Base-by-base conservation (phyloP, 2,888 invertebrate species). In the Theodoxus fluviatilis region DNA sequence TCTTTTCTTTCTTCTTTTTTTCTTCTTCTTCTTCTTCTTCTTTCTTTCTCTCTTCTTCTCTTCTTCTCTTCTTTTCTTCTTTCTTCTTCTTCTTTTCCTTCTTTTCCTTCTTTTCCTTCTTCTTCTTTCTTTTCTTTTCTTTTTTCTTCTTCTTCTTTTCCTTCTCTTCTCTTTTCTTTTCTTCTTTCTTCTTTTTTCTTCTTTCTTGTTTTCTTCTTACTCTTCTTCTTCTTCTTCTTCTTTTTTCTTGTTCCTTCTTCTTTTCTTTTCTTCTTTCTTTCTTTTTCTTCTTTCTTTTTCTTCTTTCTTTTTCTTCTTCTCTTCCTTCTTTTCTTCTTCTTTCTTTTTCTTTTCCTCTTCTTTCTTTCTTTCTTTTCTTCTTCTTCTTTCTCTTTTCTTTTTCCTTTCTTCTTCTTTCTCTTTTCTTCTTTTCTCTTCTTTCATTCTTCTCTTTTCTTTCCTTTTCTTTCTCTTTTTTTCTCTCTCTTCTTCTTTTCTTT, bases 311-410 rank as follows among this genome's bases (percentile, higher is more conserved):
- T 22, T 52, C 52, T 52, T 22, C 25, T 59, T 33, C 7, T 31
- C n/a, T n/a, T 59, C 25, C 33, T 33, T 25, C 9, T 59, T 33
- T 59, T 31, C 33, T n/a, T 59, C 7, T 59, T 4, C 33, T 9
- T 25, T 6, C 33, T 9, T 59, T 7, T 59, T 4, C 7, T 33
- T 59, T 3, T 59, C 31, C n/a, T 31, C 33, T n/a, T 59, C 15
- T 59, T 33, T 59, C 59, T 59, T 31, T 59, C 59, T 59, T 31
- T 59, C 31, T 59, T 31, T 59, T n/a, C 35, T 40, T 49, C n/a
- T 66, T 7, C 37, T n/a, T 37, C 40, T 65, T 43, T 66, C 7
- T 52, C 37, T 38, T 28, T 65, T 35, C 15, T 18, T 22, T 40
- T 22, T 25, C 28, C 35, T 49, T 25, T 66, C 65, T 33, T 6